Evolutionary conservation across 2,113 vertebrate species (phyloP).

Genomic region (Pteronura brasiliensis): DNA sequence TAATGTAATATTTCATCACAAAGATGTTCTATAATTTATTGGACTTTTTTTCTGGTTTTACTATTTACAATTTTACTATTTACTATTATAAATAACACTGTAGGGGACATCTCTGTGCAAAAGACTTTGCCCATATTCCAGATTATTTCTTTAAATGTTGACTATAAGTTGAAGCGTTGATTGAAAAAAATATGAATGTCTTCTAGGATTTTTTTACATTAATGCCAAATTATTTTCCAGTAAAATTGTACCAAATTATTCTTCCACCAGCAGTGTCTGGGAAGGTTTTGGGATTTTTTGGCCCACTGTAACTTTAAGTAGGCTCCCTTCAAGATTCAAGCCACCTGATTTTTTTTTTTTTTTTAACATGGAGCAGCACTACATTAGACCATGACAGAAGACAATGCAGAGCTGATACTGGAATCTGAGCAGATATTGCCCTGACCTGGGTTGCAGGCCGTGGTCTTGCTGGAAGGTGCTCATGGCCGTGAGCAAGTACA

Average conservation of each 20-base stretch:
- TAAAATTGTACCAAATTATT: background rate
- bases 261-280: background rate
- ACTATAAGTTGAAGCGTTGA: background rate
- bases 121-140: background rate
- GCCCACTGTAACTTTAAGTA: background rate
- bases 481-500: background rate
- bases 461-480: background rate
- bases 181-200: background rate
- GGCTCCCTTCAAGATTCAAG: constrained; percentile 5
- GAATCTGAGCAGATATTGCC: accelerated
- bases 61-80: too few relatives aligned
- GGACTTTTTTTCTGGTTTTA: background rate
- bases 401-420: background rate
- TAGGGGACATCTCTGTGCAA: background rate
- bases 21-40: background rate
- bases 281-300: background rate
- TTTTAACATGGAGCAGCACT: background rate
- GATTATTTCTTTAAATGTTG: background rate
- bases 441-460: background rate
- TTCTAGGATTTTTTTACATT: background rate
- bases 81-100: background rate
- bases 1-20: background rate
- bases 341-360: background rate
- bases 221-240: background rate
- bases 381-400: background rate